Base-by-base conservation (phyloP, 2,888 invertebrate species). In the Drosophila lacicola region DNA sequence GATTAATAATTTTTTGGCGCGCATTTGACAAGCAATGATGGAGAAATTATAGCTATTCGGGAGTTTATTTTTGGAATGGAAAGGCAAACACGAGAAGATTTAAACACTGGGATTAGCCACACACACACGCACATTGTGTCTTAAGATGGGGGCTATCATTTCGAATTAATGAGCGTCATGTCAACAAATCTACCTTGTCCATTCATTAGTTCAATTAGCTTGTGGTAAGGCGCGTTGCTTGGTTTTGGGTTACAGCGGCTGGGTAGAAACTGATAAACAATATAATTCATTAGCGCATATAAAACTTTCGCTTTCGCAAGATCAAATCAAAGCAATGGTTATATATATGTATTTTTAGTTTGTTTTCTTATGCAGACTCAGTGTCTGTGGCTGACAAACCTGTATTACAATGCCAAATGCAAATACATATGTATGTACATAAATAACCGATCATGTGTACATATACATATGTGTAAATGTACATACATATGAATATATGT, bases 241-340 rank as follows among this genome's bases (percentile, higher is more conserved):
- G 47, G 66, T 53, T 68, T 44, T 55, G 2, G 25, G 56, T 34
- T 34, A 33, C 53, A 47, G 37, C 42, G 60, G 63, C 75, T 72
- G 76, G 71, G 49, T 51, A 44, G 69, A 37, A 62, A 49, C 60
- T 66, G 78, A 78, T 77, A 82, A 70, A 79, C 84, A 83, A 87
- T 78, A 87, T 82, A 87, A 84, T 87, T 87, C 82, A 83, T 87
- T 83, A 87, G 84, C 87, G 84, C 70, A 71, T 71, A 84, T 71
- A 82, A 84, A 76, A 84, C 83, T 84, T 84, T 87, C 83, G 83
- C 83, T 84, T 84, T 84, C 78, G 87, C 82, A 84, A 87, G 83
- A 87, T 87, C 87, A 82, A 84, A 87, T 86, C 74, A 82, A 82
- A 66, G 80, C 69, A 79, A 69, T 69, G 82, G 8, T 50, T 62